A percentile compares a stretch with the other conserved stretches of the same genome.
Conservation (phyloP, 1,140 invertebrate genomes). For the Cyclargus thomasi region DNA sequence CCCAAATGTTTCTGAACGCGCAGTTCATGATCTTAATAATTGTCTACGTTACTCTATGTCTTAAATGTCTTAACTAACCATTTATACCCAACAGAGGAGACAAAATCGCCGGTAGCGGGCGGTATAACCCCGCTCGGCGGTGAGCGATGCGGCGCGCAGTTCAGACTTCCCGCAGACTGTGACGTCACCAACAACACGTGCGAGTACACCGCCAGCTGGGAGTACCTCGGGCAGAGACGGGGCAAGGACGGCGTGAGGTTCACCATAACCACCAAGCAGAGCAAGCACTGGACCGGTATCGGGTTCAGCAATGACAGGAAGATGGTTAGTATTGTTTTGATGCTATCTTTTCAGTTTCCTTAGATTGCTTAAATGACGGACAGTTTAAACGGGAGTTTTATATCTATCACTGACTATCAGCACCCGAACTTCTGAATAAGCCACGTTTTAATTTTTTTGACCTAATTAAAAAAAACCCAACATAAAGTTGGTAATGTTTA, state of each 20-base stretch:
- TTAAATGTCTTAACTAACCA: neutral
- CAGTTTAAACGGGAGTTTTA: neutral
- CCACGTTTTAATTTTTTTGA: too few relatives aligned
- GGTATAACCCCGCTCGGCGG: constrained; percentile 49
- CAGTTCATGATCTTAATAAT: too few relatives aligned
- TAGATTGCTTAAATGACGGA: neutral
- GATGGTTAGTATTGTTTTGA: constrained; percentile 79
- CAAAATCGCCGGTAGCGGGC: constrained; percentile 45
- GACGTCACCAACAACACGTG: constrained; percentile 81
- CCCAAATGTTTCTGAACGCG: too few relatives aligned
- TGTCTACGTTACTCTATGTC: too few relatives aligned
- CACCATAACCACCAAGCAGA: constrained; percentile 88
- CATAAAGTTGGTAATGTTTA: too few relatives aligned
- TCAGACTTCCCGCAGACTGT: constrained; percentile 85
- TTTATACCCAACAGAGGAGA: constrained; percentile 53
- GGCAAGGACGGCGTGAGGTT: constrained; percentile 88
- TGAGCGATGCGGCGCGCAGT: constrained; percentile 84
- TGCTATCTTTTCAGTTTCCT: too few relatives aligned
- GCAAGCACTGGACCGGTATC: constrained; percentile 94
- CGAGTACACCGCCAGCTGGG: constrained; percentile 91
- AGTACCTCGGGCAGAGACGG: constrained; percentile 80
- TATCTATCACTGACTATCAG: too few relatives aligned
- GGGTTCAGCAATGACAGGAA: constrained; percentile 91
- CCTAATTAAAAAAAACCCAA: too few relatives aligned
- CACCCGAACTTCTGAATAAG: too few relatives aligned